Evolutionary conservation across 1,140 invertebrate species (phyloP), one percentile per base, ranked within the genome.

Genomic region (Branchinecta lindahli): DNA sequence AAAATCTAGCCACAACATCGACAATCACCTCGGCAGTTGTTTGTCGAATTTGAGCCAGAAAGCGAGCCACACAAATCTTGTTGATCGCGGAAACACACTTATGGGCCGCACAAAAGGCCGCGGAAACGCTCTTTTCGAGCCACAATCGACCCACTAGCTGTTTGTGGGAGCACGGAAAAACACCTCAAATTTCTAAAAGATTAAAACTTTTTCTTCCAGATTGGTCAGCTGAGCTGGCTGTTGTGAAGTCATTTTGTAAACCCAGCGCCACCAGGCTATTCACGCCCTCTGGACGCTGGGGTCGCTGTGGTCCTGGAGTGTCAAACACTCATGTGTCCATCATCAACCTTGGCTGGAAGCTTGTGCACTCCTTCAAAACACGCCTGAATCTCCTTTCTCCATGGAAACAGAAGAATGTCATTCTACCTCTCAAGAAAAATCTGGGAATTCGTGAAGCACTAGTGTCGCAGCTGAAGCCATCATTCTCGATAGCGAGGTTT

Each of bases 321-420:
- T 12, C 52, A 12, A 61, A 61, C 12, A 15, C 52, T 15, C 33
- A 33, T 33, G 1, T 20, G 12, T 61, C 18, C 12, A 61, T 61
- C 52, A 12, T 61, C 52, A 61, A 61, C 52, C 18, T 61, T 61
- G 52, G 52, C 52, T 61, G 52, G 52, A 61, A 61, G 52, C 18
- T 61, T 61, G 12, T 61, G 12, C 52, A 61, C 12, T 61, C 52
- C 12, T 15, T 61, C 18, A 61, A 61, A 61, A 61, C 52, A 15
- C 52, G 52, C 2, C 52, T 61, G 12, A 61, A 61, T 61, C 18
- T 61, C 1, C 52, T 61, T 12, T 33, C 33, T 33, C 33, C 33
- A 33, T 12, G 52, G 2, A 61, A 6, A 61, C 12, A 15, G 52
- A 61, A 61, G 18, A 61, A 61, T 61, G 52, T 61, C 12, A 61